Percentiles rank a stretch among this genome's conserved stretches.
Conservation (phyloP, 30 jellyfish, hydroid and myxozoan species). For the Phacellophora camtschatica region DNA sequence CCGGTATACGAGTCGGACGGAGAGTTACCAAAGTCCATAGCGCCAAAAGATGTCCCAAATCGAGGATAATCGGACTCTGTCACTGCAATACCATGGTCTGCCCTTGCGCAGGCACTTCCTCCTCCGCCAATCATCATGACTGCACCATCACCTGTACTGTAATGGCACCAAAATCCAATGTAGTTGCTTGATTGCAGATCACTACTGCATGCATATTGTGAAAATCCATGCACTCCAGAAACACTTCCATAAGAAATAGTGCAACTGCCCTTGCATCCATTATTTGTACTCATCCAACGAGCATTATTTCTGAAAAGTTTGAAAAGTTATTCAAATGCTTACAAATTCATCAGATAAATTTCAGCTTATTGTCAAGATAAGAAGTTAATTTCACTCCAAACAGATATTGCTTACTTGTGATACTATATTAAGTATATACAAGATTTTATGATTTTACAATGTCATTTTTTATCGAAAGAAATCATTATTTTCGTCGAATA, state of each 20-base stretch:
- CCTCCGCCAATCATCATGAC: constrained; percentile 25
- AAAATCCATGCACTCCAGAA: not conserved
- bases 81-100: constrained; percentile 4
- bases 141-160: not conserved
- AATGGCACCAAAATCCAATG: constrained; percentile 8
- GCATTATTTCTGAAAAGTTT: too few relatives aligned
- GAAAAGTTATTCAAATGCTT: too few relatives aligned
- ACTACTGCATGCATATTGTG: too few relatives aligned
- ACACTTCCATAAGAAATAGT: not conserved
- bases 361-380: too few relatives aligned
- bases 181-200: not conserved
- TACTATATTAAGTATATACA: too few relatives aligned
- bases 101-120: not conserved
- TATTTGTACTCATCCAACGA: not conserved
- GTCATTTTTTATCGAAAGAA: too few relatives aligned
- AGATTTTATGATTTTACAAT: too few relatives aligned
- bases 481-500: not conserved
- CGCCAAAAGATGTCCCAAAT: not conserved
- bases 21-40: too few relatives aligned
- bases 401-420: too few relatives aligned
- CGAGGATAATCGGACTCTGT: not conserved
- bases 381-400: too few relatives aligned
- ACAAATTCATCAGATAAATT: too few relatives aligned
- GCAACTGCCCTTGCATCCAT: not conserved
- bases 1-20: too few relatives aligned